Evolutionary conservation across 2,888 invertebrate genomes (phyloP), one percentile per base, ranked within the genome.

Genomic region (Eupithecia tripunctaria): DNA sequence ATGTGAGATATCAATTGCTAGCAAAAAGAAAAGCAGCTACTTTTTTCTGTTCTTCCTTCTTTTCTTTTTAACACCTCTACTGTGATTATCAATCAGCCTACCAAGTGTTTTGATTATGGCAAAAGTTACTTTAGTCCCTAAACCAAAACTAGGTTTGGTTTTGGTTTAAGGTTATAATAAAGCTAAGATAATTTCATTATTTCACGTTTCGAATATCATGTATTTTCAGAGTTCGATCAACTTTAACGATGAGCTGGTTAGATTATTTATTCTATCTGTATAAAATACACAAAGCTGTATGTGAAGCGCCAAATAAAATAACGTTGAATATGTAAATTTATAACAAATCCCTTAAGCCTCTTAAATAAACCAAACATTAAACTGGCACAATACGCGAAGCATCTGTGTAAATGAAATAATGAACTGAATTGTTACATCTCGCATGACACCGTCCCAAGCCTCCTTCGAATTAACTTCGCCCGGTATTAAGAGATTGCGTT

Each of bases 401-500:
- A 51, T 51, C 51, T 51, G 51, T 62, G 62, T 62, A 62, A 59
- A 69, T 15, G 21, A 47, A 71, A 63, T 47, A 32, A 67, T 38
- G 41, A 38, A 47, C 10, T 21, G 43, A 56, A 69, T 75, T 64
- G 36, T 67, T 73, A 15, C 12, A 29, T 76, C 12, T 6, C 62
- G 66, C 18, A 73, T 74, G 63, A 68, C 60, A 32, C 69, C 75
- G 36, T 76, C 72, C 75, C 6, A 32, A 76, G 76, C 76, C 70
- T 71, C 70, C 65, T 64, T 65, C 71, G 75, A 70, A 78, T 78
- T 77, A 78, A 74, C 75, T 78, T 77, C 72, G 71, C 72, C 32
- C 5, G n/a, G 71, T 71, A 76, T 72, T 78, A 76, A 73, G 73
- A 76, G 76, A 78, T 76, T 69, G 68, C 59, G 70, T 75, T 67